These are phyloP conservation scores for Brassicogethes aeneus DNA, from an alignment of 2,888 invertebrate genomes.

Conservation along the genomic window DNA sequence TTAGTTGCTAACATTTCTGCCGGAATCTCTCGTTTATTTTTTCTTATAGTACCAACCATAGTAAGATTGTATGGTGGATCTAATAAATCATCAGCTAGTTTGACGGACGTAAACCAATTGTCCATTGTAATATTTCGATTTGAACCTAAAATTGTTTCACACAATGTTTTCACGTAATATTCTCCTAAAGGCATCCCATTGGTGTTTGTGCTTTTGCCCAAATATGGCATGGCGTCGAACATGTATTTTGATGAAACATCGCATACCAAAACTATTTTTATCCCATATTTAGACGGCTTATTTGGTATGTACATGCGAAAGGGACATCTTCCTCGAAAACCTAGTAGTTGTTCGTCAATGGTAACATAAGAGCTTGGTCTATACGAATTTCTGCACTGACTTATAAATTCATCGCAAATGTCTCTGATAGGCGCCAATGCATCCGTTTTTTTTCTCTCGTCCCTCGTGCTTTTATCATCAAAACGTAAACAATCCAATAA, in stretches of 20 bases:
- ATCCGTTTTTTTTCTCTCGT: too few species aligned
- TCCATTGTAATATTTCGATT: conserved; percentile 24
- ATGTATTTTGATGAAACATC: conserved; percentile 25
- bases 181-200: conserved; percentile 21
- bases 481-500: too few species aligned
- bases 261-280: conserved; percentile 28
- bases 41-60: conserved; percentile 26
- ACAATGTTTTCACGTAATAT: conserved; percentile 22
- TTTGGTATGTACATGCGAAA: too few species aligned
- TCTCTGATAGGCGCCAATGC: too few species aligned
- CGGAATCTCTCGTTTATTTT: conserved; percentile 30
- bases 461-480: too few species aligned
- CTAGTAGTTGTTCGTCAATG: too few species aligned
- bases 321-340: too few species aligned
- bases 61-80: conserved; percentile 28
- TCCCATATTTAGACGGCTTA: too few species aligned
- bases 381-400: too few species aligned
- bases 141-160: conserved; percentile 20
- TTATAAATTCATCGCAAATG: too few species aligned
- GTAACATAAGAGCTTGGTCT: too few species aligned
- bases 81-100: conserved; percentile 24
- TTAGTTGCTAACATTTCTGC: conserved; percentile 22
- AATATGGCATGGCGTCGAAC: conserved; percentile 24
- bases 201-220: conserved; percentile 25
- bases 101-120: conserved; percentile 32